Conservation (phyloP, 2,113 vertebrate genomes). For the Equus quagga region DNA sequence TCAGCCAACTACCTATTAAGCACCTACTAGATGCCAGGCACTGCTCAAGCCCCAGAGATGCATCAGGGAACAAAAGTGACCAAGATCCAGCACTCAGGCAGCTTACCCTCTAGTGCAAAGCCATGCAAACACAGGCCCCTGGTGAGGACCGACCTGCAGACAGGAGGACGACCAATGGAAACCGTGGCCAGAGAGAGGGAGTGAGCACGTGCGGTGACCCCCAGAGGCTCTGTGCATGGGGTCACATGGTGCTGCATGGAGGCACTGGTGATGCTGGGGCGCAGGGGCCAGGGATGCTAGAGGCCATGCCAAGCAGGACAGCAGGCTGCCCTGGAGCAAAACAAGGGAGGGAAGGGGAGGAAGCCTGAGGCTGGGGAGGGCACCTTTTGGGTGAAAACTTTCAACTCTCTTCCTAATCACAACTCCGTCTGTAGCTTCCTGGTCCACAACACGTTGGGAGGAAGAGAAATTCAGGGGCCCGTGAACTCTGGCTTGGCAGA, state of each 20-base stretch:
- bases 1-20: background rate
- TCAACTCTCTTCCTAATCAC: background rate
- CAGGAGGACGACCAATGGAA: background rate
- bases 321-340: background rate
- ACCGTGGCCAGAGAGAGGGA: background rate
- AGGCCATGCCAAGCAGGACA: background rate
- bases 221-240: background rate
- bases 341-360: background rate
- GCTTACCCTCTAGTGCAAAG: background rate
- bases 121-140: background rate
- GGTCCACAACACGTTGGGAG: background rate
- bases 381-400: background rate
- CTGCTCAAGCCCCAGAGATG: background rate
- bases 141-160: background rate
- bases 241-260: background rate
- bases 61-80: background rate
- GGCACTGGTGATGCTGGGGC: too few species aligned
- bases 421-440: background rate
- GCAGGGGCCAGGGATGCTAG: background rate
- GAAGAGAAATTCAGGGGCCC: background rate
- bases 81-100: background rate
- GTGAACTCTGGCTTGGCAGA: background rate
- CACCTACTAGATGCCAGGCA: background rate
- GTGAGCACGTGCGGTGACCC: rapidly evolving
- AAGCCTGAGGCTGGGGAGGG: background rate